Evolutionary conservation across 2,888 invertebrate species (phyloP).

Genomic region (Toxonevra muliebris): DNA sequence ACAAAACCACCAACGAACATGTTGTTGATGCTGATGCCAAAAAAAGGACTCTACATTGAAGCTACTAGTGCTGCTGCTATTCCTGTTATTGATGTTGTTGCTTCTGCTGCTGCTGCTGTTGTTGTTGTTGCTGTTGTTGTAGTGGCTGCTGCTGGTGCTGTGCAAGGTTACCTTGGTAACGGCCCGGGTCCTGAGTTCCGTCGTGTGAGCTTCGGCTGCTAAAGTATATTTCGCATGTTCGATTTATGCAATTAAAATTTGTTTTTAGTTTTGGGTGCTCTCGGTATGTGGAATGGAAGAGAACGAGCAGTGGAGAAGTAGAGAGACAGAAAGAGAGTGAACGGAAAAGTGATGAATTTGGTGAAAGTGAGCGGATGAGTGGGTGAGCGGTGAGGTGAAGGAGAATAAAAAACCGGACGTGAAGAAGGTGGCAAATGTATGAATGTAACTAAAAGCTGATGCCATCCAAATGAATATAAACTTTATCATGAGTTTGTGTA

Average conservation of each 20-base stretch:
- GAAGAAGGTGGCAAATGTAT: too few relatives aligned
- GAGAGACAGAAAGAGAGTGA: too few relatives aligned
- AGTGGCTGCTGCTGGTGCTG: background rate
- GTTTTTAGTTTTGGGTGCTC: background rate
- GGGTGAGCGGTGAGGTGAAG: too few relatives aligned
- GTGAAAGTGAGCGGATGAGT: too few relatives aligned
- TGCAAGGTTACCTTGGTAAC: background rate
- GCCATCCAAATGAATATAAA: too few relatives aligned
- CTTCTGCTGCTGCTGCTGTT: background rate
- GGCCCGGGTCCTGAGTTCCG: background rate
- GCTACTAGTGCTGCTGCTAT: background rate
- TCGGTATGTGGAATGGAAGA: background rate
- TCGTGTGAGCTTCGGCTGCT: slow-evolving; percentile 3
- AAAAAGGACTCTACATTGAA: background rate
- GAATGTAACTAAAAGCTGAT: too few relatives aligned
- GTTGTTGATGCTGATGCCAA: slow-evolving; percentile 5
- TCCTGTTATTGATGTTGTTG: background rate
- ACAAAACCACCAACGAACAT: slow-evolving; percentile 4
- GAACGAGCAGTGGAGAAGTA: background rate
- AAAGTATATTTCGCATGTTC: slow-evolving; percentile 13
- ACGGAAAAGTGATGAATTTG: too few relatives aligned
- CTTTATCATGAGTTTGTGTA: too few relatives aligned
- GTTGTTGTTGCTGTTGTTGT: background rate
- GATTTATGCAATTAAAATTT: slow-evolving; percentile 24
- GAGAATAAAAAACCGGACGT: too few relatives aligned